Base-by-base conservation (phyloP, 2,888 invertebrate genomes). In the Chydorus sphaericus region DNA sequence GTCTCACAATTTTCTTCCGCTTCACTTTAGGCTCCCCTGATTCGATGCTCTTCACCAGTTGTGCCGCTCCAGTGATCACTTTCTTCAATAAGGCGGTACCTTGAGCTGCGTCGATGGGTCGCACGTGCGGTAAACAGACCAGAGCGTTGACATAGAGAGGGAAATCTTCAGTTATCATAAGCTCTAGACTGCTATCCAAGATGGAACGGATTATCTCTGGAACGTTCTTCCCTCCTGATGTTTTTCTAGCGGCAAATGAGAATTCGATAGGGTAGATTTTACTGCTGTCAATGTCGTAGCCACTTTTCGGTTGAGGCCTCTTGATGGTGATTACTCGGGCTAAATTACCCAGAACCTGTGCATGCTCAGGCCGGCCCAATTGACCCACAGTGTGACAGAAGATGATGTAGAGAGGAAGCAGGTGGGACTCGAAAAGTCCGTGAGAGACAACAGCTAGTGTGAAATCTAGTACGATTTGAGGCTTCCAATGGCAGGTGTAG, bases 241-340 rank as follows among this genome's bases (percentile, higher is more conserved):
- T 26, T 49, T 55, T 60, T 57, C 56, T 58, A 8, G 54, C 52
- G 10, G 39, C 49, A 7, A 58, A 51, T 14, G 58, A 50, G 50
- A 57, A 66, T 65, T 79, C 78, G 26, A 85, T 65, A 1, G 78
- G 75, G 67, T 83, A 85, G 61, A 77, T 77, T 0, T 73, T 76
- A 84, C 85, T 85, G 18, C 75, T 71, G 57, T 72, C 67, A 8
- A 82, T 65, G 60, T 75, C 75, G 1, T 77, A 72, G 1, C 82
- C 82, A 67, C 75, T 76, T 57, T 73, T 71, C 7, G 76, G 76
- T 1, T 80, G 67, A 0, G 83, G 80, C 6, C 80, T 75, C 67
- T 87, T 88, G 53, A 72, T 71, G 36, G 80, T 64, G 36, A 87
- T 71, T 51, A 89, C 75, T 65, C 79, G 79, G 0, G 80, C 74